Evolutionary conservation across 2,888 invertebrate genomes (phyloP).

Genomic region (Chrysolina americana): DNA sequence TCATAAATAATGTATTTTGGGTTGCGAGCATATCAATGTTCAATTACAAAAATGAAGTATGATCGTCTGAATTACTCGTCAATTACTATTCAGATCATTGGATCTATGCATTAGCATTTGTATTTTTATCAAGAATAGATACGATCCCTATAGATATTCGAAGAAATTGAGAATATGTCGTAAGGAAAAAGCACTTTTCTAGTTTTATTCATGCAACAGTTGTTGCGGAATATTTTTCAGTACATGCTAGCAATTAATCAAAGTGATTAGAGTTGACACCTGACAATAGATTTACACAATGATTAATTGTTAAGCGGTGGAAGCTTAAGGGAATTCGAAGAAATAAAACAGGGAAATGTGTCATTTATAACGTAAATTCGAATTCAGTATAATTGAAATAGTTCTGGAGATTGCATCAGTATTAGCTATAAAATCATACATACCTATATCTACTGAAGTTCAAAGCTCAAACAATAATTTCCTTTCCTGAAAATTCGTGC

Average conservation of each 20-base stretch:
- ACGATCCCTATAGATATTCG: neutral
- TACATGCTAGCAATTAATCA: slow-evolving; percentile 4
- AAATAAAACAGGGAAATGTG: slow-evolving; percentile 1
- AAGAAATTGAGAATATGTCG: neutral
- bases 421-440: neutral
- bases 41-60: too few relatives aligned
- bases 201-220: neutral
- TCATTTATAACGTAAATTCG: slow-evolving; percentile 2
- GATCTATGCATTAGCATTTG: neutral
- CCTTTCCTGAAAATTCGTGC: neutral
- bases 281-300: slow-evolving; percentile 4
- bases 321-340: neutral
- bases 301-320: neutral
- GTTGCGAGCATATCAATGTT: too few relatives aligned
- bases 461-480: neutral
- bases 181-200: slow-evolving; percentile 12
- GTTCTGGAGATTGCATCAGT: slow-evolving; percentile 1
- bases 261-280: slow-evolving; percentile 13
- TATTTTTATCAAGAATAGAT: neutral
- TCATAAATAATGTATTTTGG: too few relatives aligned
- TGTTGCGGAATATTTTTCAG: slow-evolving; percentile 6
- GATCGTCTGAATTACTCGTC: too few relatives aligned
- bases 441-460: neutral
- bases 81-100: neutral
- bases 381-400: neutral